Percentiles rank a stretch among this genome's conserved stretches.
Evolutionary conservation across 2,113 vertebrate species (phyloP).

Genomic region (Daboia siamensis): DNA sequence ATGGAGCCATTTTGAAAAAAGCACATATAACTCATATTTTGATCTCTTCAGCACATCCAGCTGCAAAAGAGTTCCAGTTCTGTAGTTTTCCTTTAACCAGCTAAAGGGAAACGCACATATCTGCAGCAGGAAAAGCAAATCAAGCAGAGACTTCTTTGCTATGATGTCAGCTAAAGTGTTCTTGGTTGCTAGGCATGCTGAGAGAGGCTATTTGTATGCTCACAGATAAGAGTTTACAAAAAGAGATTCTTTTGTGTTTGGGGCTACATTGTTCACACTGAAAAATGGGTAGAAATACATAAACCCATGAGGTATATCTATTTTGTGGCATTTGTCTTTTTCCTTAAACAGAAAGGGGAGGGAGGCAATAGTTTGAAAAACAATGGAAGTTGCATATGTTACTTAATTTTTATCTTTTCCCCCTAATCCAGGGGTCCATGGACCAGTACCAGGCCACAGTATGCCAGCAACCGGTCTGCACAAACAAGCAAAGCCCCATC

Average conservation of each 20-base stretch:
- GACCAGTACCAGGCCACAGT: no score
- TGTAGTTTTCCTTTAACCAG: constrained; percentile 31
- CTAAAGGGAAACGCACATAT: constrained; percentile 43
- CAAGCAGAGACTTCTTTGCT: constrained; percentile 30
- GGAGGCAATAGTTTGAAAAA: neutral
- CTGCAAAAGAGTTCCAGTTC: constrained; percentile 31
- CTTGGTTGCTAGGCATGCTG: neutral
- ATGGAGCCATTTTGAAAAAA: neutral
- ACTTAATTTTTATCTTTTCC: neutral
- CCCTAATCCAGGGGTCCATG: neutral
- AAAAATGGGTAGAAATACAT: neutral
- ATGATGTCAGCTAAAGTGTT: constrained; percentile 48
- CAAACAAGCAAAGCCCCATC: no score
- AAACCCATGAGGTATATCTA: neutral
- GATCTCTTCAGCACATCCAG: constrained; percentile 23
- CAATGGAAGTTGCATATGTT: neutral
- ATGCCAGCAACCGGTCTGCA: no score
- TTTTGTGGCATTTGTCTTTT: neutral
- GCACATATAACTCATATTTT: constrained; percentile 30
- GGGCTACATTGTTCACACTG: neutral
- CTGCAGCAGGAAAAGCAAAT: constrained; percentile 50
- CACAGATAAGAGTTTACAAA: neutral
- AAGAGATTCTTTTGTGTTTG: neutral
- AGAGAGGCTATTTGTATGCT: neutral
- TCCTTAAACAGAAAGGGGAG: neutral